Conservation (phyloP, 2,113 vertebrate species). For the Notiomystis cincta region DNA sequence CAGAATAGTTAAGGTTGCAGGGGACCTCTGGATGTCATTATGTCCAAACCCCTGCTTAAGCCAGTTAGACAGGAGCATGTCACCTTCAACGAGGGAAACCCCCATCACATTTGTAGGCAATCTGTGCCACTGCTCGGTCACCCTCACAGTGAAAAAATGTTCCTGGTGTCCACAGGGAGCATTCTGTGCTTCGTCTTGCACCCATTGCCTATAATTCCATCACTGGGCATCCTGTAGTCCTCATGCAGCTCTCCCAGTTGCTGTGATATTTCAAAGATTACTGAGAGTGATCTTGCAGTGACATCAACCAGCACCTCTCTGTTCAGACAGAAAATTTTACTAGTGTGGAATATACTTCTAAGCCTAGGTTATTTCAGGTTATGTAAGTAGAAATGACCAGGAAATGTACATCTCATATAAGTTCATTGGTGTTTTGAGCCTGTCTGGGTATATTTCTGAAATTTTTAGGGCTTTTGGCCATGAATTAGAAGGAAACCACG, state of each 20-base stretch:
- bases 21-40: neutral
- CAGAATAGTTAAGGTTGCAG: neutral
- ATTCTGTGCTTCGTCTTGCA: neutral
- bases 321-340: neutral
- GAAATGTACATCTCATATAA: neutral
- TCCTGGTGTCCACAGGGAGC: neutral
- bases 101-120: neutral
- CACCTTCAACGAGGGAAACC: neutral
- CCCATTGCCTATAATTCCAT: neutral
- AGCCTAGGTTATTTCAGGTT: neutral
- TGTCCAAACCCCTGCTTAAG: neutral
- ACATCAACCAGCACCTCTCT: neutral
- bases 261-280: neutral
- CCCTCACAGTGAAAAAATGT: neutral
- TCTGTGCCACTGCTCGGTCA: accelerated
- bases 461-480: neutral
- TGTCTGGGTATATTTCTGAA: neutral
- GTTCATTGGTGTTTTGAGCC: neutral
- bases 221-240: neutral
- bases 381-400: neutral
- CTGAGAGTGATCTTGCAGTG: neutral
- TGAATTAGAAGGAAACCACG: neutral
- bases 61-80: neutral
- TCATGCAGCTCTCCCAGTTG: neutral
- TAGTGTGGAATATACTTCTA: neutral